phyloP scores from a whole-genome alignment of 2,888 invertebrate species.

The Onthophagus sagittarius region DNA sequence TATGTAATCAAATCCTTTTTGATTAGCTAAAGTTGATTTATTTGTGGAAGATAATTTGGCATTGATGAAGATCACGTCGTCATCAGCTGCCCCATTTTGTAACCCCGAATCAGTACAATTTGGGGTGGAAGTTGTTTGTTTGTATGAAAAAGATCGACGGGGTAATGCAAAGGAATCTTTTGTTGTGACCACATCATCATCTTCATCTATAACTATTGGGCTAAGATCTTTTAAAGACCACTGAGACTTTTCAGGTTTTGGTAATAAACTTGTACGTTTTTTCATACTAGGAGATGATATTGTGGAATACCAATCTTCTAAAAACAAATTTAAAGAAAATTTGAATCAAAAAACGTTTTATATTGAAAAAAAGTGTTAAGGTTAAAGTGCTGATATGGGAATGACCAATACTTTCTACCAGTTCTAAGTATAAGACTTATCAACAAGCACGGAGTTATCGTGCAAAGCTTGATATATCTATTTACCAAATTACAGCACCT shows the following conservation, averaged over 20 bases:
- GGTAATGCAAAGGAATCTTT: conserved; percentile 17
- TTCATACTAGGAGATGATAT: conserved; percentile 18
- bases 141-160: conserved; percentile 17
- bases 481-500: neutral
- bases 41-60: conserved; percentile 32
- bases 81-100: conserved; percentile 29
- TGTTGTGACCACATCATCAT: conserved; percentile 29
- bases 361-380: neutral
- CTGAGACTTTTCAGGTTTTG: conserved; percentile 17
- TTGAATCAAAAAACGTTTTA: neutral
- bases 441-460: neutral
- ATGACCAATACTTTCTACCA: too few species aligned
- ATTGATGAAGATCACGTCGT: conserved; percentile 38
- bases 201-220: conserved; percentile 33
- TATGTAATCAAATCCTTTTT: conserved; percentile 31
- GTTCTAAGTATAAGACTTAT: neutral
- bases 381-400: too few species aligned
- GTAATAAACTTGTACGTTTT: conserved; percentile 12
- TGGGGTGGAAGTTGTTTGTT: conserved; percentile 30
- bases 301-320: conserved; percentile 29
- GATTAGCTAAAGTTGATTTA: conserved; percentile 33
- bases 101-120: conserved; percentile 19
- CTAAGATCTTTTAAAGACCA: conserved; percentile 15
- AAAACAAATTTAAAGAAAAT: conserved; percentile 16
- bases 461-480: neutral